These are phyloP conservation scores for Drosophila birchii DNA, from an alignment of 2,888 invertebrate species.

Conservation along the genomic window DNA sequence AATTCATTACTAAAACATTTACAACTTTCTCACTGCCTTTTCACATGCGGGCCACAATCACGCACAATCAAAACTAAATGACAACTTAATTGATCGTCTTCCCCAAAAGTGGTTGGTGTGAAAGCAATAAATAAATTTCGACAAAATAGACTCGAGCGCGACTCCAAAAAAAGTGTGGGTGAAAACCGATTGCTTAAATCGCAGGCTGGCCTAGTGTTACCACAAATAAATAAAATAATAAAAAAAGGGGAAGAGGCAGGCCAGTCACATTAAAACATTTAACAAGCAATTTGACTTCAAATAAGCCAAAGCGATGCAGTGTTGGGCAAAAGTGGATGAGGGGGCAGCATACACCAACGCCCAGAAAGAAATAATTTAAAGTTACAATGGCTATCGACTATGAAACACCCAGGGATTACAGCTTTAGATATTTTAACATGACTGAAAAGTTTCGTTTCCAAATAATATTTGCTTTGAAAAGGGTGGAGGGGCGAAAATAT, in stretches of 20 bases:
- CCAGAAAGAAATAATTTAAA: slow-evolving; percentile 21
- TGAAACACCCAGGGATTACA: neutral
- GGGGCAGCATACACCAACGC: slow-evolving; percentile 53
- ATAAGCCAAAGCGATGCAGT: slow-evolving; percentile 54
- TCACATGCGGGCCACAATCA: slow-evolving; percentile 57
- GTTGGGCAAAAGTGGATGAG: slow-evolving; percentile 3
- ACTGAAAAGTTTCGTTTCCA: neutral
- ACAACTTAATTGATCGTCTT: slow-evolving; percentile 73
- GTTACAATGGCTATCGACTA: neutral
- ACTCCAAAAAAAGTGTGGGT: slow-evolving; percentile 20
- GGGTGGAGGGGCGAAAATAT: neutral
- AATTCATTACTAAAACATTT: neutral
- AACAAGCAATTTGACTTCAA: slow-evolving; percentile 69
- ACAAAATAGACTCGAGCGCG: slow-evolving; percentile 23
- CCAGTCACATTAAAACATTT: slow-evolving; percentile 46
- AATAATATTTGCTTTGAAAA: too few species aligned
- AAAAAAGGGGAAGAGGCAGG: neutral
- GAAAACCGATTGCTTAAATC: slow-evolving; percentile 37
- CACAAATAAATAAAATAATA: slow-evolving; percentile 7
- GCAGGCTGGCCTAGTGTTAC: slow-evolving; percentile 11
- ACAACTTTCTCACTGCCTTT: slow-evolving; percentile 21
- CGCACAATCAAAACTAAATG: slow-evolving; percentile 66
- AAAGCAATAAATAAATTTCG: slow-evolving; percentile 65
- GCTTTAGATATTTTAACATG: neutral
- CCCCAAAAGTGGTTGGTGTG: slow-evolving; percentile 45